Evolutionary conservation across 1,140 invertebrate genomes (phyloP).

Genomic region (Lamellibrachia luymesi): DNA sequence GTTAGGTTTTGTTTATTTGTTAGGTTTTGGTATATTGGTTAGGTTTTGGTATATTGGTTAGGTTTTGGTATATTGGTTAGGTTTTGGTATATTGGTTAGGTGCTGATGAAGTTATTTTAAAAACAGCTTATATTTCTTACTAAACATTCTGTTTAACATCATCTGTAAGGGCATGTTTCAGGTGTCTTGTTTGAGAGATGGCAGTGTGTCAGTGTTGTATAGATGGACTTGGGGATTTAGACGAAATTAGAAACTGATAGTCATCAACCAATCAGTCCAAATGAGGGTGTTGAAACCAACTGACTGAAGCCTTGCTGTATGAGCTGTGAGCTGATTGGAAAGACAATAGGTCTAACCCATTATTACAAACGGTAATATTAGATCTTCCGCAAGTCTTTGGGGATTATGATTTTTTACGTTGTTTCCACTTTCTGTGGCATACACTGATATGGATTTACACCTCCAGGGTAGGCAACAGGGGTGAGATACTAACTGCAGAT

Average conservation of each 20-base stretch:
- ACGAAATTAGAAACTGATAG: background rate
- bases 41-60: background rate
- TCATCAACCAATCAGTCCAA: background rate
- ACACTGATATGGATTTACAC: background rate
- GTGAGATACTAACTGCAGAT: background rate
- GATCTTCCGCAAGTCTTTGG: background rate
- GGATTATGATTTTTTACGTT: background rate
- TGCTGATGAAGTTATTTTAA: background rate
- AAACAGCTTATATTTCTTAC: background rate
- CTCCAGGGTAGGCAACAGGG: background rate
- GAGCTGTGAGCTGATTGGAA: background rate
- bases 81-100: background rate
- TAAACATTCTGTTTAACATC: background rate
- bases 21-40: too few species aligned
- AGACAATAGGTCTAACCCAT: background rate
- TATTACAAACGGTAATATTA: background rate
- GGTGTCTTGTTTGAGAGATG: too few species aligned
- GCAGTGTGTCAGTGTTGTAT: background rate
- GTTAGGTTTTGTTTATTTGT: too few species aligned
- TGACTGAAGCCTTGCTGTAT: background rate
- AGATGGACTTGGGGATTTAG: background rate
- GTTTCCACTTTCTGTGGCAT: background rate
- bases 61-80: too few species aligned
- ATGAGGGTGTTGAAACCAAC: background rate
- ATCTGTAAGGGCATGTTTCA: background rate